Conservation (phyloP, 2,888 invertebrate species). For the Metopia argyrocephala region DNA sequence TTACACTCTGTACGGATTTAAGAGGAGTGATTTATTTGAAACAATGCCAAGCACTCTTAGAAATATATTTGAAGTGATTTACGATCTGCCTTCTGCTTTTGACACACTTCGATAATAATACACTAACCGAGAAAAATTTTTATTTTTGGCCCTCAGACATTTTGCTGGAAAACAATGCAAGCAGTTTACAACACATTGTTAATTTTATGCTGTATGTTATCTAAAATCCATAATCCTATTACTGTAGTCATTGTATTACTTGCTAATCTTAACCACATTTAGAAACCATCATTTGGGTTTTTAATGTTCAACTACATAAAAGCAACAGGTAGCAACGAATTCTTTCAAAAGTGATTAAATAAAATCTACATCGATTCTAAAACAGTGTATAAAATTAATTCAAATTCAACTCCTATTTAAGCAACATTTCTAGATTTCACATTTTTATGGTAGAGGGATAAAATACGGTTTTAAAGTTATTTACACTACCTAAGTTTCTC, state of each 20-base stretch:
- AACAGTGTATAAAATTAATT: too few relatives aligned
- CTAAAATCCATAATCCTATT: neutral
- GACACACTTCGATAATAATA: neutral
- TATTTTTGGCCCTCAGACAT: too few relatives aligned
- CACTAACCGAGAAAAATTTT: too few relatives aligned
- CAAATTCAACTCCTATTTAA: too few relatives aligned
- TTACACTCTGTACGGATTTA: neutral
- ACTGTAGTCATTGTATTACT: neutral
- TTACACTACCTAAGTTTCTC: too few relatives aligned
- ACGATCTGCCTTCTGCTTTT: neutral
- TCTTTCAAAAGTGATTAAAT: neutral
- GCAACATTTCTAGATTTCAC: too few relatives aligned
- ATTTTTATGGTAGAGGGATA: too few relatives aligned
- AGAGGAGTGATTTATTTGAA: constrained; percentile 4
- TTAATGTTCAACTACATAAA: neutral
- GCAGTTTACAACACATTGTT: too few relatives aligned
- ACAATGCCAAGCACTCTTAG: neutral
- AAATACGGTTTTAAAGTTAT: too few relatives aligned
- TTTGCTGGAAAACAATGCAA: too few relatives aligned
- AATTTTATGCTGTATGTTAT: neutral
- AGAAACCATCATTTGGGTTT: neutral
- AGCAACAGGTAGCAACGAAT: neutral
- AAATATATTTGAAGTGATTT: constrained; percentile 22
- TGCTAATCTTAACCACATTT: neutral
- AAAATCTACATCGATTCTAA: too few relatives aligned